These are phyloP conservation scores for Calliopsis andreniformis DNA, from an alignment of 1,140 invertebrate species.

Conservation along the genomic window DNA sequence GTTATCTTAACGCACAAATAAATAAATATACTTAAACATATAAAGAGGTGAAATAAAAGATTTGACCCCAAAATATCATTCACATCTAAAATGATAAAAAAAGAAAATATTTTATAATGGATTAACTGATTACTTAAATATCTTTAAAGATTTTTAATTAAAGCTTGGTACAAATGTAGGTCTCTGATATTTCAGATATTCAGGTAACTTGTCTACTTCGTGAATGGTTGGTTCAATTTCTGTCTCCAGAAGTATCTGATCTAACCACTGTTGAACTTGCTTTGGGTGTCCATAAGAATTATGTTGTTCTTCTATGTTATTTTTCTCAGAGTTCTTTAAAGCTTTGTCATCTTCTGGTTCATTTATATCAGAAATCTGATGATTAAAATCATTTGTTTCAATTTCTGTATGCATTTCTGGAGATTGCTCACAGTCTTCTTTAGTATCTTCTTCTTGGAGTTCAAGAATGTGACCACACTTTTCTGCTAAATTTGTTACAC, in stretches of 20 bases:
- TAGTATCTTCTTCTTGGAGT: background rate
- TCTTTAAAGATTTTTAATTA: conserved; percentile 80
- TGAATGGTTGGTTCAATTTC: conserved; percentile 82
- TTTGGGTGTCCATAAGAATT: conserved; percentile 76
- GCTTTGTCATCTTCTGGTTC: conserved; percentile 1
- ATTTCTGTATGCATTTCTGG: background rate
- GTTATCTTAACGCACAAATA: conserved; percentile 16
- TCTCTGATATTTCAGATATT: conserved; percentile 81
- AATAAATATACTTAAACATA: conserved; percentile 14
- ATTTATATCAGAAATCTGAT: background rate
- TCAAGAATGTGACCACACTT: background rate
- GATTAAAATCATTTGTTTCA: background rate
- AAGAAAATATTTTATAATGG: conserved; percentile 6
- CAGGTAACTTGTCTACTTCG: conserved; percentile 79
- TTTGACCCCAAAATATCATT: background rate
- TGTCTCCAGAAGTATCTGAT: conserved; percentile 82
- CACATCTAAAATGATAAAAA: conserved; percentile 5
- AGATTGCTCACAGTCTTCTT: background rate
- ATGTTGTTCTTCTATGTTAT: conserved; percentile 56
- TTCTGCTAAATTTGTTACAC: conserved; percentile 7
- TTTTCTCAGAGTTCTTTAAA: conserved; percentile 11
- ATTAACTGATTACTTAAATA: background rate
- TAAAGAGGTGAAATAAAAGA: background rate
- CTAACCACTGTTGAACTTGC: conserved; percentile 83
- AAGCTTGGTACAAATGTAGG: conserved; percentile 81